Conservation (phyloP, 2,113 vertebrate genomes). For the Lycaon pictus region DNA sequence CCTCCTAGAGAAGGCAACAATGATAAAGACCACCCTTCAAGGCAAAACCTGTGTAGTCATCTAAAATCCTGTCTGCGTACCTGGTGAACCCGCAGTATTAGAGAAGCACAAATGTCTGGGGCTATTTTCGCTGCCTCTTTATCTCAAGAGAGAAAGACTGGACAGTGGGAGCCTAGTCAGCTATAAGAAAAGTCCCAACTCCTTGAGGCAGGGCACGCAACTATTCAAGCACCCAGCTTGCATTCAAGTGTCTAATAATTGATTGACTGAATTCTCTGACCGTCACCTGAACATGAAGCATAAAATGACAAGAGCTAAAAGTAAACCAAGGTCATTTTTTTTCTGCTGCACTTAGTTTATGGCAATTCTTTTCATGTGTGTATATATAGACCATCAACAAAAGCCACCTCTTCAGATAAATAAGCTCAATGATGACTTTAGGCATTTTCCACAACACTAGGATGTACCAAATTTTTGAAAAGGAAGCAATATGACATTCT, state of each 20-base stretch:
- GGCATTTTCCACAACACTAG: neutral
- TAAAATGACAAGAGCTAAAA: neutral
- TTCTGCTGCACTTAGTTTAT: neutral
- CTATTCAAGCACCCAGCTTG: neutral
- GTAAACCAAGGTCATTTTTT: neutral
- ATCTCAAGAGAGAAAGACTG: neutral
- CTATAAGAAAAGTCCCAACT: neutral
- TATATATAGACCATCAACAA: neutral
- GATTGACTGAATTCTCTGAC: neutral
- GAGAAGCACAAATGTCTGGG: neutral
- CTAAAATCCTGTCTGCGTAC: neutral
- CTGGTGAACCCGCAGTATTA: neutral
- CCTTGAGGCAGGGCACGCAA: neutral
- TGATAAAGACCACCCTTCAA: neutral
- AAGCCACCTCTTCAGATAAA: conserved; percentile 25
- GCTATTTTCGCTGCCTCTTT: neutral
- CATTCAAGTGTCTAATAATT: neutral
- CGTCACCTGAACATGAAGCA: neutral
- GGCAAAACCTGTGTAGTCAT: neutral
- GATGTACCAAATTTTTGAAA: conserved; percentile 22
- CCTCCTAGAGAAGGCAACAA: neutral
- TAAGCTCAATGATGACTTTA: neutral
- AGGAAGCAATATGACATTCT: conserved; percentile 24
- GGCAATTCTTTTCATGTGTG: neutral
- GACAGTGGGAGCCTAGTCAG: neutral